Base-by-base conservation (phyloP, 2,888 invertebrate genomes). In the Hofmannophila pseudospretella region DNA sequence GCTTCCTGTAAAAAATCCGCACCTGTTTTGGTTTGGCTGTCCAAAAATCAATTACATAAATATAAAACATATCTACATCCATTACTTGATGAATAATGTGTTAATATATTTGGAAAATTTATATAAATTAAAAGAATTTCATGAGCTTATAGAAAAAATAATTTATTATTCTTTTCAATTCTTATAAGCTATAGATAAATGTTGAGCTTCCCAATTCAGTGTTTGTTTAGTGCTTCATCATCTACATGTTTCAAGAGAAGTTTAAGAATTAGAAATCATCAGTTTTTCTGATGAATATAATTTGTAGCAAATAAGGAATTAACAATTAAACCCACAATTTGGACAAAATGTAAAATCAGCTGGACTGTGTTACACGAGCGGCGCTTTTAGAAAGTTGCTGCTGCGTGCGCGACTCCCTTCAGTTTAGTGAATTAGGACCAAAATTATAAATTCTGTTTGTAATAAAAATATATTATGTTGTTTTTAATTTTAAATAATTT, bases 401-500 rank as follows among this genome's bases (percentile, higher is more conserved):
- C 3, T 26, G 9, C 3, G 9, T 26, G 26, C 9, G 10, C 26
- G 2, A 8, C 2, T 10, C 5, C 11, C 36, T 40, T 54, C 54
- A 56, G 52, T 57, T 50, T 58, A 71, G 66, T 53, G 51, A 70
- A 65, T 61, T 77, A 78, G 72, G 81, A 81, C 81, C 81, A 84
- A 78, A 67, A 70, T 70, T 37, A 66, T 70, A 72, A 70, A 57
- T 69, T 72, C 62, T 71, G 65, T 67, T 78, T 68, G 47, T 61
- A 64, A 63, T 63, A 55, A 58, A 61, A n/a, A 63, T 71, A 68
- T 69, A 67, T 65, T 69, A 16, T 4, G 66, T 73, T 78, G 76
- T 76, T 77, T 79, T 77, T 81, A 77, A 74, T 81, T 72, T 80
- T 72, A 77, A 77, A 67, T 70, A 57, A 66, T 68, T 76, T 77